These are phyloP conservation scores for Nysson spinosus DNA, from an alignment of 2,888 invertebrate species.

Conservation along the genomic window DNA sequence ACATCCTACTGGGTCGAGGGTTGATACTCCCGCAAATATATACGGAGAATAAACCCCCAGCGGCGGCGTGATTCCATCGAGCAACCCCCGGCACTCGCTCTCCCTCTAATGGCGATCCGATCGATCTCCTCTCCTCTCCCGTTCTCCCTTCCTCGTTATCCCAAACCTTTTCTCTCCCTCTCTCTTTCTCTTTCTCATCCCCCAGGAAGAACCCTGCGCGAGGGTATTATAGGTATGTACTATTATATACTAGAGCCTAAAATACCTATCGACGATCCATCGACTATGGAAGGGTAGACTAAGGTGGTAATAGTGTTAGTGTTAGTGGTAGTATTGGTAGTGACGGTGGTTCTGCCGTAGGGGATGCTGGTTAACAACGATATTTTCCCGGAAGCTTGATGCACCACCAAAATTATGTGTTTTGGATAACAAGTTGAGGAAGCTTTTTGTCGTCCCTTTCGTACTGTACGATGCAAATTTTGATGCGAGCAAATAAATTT, in stretches of 20 bases:
- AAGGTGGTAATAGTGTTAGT: conserved; percentile 13
- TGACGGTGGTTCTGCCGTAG: conserved; percentile 27
- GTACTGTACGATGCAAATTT: no score
- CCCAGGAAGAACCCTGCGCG: conserved; percentile 36
- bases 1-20: conserved; percentile 68
- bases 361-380: conserved; percentile 43
- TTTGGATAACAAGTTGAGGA: no score
- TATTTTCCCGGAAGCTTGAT: conserved; percentile 48
- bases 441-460: no score
- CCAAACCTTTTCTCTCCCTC: conserved; percentile 49
- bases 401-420: no score
- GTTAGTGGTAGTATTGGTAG: conserved; percentile 7
- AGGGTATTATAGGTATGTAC: conserved; percentile 59
- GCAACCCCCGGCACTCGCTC: conserved; percentile 70
- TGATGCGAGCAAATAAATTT: no score
- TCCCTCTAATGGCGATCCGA: conserved; percentile 76
- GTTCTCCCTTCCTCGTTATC: conserved; percentile 41
- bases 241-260: conserved; percentile 62
- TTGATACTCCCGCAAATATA: conserved; percentile 74
- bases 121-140: conserved; percentile 66
- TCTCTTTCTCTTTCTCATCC: conserved; percentile 70
- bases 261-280: conserved; percentile 64
- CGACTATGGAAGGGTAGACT: conserved; percentile 55
- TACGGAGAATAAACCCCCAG: conserved; percentile 73
- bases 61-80: conserved; percentile 75